phyloP scores from a whole-genome alignment of 2,113 vertebrate species.

The Eidolon helvum region DNA sequence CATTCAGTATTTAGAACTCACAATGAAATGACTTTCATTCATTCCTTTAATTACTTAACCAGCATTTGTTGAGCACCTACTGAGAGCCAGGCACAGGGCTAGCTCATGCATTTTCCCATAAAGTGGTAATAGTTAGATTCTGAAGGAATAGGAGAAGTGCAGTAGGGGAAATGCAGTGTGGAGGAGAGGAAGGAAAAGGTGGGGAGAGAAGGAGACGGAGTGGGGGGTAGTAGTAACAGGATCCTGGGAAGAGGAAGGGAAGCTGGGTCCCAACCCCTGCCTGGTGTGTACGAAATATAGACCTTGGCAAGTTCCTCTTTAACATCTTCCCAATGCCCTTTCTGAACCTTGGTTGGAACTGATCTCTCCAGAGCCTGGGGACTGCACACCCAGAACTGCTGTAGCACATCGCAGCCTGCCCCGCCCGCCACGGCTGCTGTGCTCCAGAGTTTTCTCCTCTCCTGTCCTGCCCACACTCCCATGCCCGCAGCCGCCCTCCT shows the following conservation, averaged over 20 bases:
- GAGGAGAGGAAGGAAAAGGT: background rate
- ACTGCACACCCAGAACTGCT: background rate
- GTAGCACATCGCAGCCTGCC: too few relatives aligned
- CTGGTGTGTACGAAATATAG: background rate
- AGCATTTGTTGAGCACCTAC: background rate
- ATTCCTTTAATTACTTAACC: background rate
- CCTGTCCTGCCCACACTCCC: background rate
- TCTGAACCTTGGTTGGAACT: background rate
- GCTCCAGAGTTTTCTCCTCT: background rate
- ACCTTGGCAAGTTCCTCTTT: background rate
- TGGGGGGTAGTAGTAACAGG: background rate
- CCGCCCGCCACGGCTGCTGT: accelerated
- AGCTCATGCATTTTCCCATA: background rate
- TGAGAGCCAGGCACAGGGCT: background rate
- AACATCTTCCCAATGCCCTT: background rate
- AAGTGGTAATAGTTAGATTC: background rate
- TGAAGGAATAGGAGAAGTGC: background rate
- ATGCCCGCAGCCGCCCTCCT: background rate
- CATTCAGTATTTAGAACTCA: background rate
- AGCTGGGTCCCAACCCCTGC: background rate
- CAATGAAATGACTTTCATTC: background rate
- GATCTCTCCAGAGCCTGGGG: background rate
- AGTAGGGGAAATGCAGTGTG: background rate
- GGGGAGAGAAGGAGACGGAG: background rate
- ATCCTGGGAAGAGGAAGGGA: background rate